Percentiles rank a stretch among this genome's conserved stretches.
phyloP scores from a whole-genome alignment of 2,888 invertebrate genomes.

The Altica lythri region DNA sequence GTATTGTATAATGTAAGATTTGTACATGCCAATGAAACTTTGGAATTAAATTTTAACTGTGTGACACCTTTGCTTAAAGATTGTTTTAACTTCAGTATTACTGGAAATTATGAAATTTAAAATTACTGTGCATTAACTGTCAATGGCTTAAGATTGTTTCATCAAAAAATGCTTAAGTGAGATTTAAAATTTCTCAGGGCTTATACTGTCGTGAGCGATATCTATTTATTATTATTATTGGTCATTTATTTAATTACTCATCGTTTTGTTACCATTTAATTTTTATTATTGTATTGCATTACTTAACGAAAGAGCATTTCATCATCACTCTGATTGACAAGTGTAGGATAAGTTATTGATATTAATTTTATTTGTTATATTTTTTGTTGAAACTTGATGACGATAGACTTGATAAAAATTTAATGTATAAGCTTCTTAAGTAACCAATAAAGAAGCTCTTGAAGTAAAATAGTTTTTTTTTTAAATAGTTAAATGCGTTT shows the following conservation, averaged over 20 bases:
- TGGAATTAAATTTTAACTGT: too few relatives aligned
- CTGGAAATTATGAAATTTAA: too few relatives aligned
- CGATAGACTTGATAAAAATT: constrained; percentile 55
- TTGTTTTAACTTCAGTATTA: too few relatives aligned
- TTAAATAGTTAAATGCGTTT: too few relatives aligned
- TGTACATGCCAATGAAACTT: too few relatives aligned
- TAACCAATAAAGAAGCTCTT: constrained; percentile 55
- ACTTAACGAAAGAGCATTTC: background rate
- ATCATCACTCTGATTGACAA: constrained; percentile 6
- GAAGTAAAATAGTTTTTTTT: constrained; percentile 20
- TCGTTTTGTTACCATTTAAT: background rate
- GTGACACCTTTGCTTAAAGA: too few relatives aligned
- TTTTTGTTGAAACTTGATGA: constrained; percentile 51
- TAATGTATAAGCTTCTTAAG: constrained; percentile 54
- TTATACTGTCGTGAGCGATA: background rate
- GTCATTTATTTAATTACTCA: constrained; percentile 1
- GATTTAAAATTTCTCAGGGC: constrained; percentile 1
- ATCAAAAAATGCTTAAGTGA: too few relatives aligned
- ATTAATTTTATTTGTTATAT: constrained; percentile 44
- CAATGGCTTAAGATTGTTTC: too few relatives aligned
- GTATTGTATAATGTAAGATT: too few relatives aligned
- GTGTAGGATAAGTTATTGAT: constrained; percentile 39
- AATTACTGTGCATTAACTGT: too few relatives aligned
- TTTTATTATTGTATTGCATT: constrained; percentile 15
- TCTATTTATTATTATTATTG: background rate